phyloP scores from a whole-genome alignment of 2,888 invertebrate species.

The Chymomyza fuscimana region DNA sequence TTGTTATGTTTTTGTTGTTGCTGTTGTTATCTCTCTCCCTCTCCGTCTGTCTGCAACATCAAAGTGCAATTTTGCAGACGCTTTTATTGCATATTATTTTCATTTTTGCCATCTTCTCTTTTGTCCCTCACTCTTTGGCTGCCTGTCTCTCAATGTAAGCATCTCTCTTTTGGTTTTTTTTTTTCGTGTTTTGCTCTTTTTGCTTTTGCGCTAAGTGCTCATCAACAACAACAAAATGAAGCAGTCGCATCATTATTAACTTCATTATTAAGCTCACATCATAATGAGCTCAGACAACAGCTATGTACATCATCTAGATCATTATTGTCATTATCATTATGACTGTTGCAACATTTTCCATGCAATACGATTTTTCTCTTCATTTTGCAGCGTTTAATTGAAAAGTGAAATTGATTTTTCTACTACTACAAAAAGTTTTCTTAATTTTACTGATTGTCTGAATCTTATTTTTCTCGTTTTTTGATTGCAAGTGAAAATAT shows the following conservation, averaged over 20 bases:
- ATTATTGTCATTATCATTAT: slow-evolving; percentile 24
- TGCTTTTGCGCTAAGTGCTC: background rate
- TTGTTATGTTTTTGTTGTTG: no score
- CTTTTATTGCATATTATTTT: slow-evolving; percentile 67
- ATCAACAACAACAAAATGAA: background rate
- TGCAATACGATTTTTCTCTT: slow-evolving; percentile 9
- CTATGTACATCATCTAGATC: background rate
- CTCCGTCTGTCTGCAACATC: slow-evolving; percentile 38
- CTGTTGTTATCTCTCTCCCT: no score
- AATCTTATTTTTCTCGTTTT: background rate
- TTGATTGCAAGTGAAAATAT: slow-evolving; percentile 40
- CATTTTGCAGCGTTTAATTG: slow-evolving; percentile 47
- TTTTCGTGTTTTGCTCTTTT: background rate
- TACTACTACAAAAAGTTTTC: slow-evolving; percentile 12
- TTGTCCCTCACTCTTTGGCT: background rate
- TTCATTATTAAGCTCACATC: slow-evolving; percentile 25
- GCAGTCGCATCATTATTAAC: slow-evolving; percentile 14
- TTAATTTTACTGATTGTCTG: slow-evolving; percentile 15
- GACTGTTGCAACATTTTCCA: slow-evolving; percentile 23
- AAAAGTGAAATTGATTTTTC: slow-evolving; percentile 68
- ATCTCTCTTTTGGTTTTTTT: background rate
- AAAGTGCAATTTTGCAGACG: slow-evolving; percentile 59
- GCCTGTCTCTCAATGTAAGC: background rate
- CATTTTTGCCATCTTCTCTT: slow-evolving; percentile 29
- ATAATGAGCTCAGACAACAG: slow-evolving; percentile 1